Base-by-base conservation (phyloP, 2,797 vertebrate species). In the Meriones psammophilus region DNA sequence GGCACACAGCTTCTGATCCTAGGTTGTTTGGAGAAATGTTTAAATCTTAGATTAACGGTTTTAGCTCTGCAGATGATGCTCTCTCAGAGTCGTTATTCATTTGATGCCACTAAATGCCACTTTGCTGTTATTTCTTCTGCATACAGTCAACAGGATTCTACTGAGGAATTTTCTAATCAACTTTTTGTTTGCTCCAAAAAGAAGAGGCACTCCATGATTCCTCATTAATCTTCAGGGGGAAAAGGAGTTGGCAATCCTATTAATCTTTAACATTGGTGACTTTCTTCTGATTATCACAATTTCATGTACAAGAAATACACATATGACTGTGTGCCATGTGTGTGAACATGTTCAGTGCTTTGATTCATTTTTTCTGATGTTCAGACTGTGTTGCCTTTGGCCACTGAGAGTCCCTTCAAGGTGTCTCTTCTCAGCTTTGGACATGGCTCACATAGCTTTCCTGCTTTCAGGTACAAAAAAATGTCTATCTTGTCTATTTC, bases 21-120 rank as follows among this genome's bases (percentile, higher is more conserved):
- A 71, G 83, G 88, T 69, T 88, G 85, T 92, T 83, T 84, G 89
- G 26, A 93, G 6, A 84, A 88, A 89, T 77, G 28, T 79, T 85
- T 79, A 28, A 50, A 33, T 93, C 28, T 89, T 93, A 84, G 88
- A 92, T 89, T 94, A 93, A 87, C 76, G 80, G 22, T 83, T 92
- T 95, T 74, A 89, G 64, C 71, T 94, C 42, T n/a, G 12, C 28
- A 54, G 64, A 93, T 60, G 39, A 88, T 54, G 56, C 76, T 71
- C 76, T 60, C 66, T 88, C 86, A 60, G 30, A 89, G 24, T 94
- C 88, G 60, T 88, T 80, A 92, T 62, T 92, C 88, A 94, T 80
- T 88, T 92, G 6, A 33, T 30, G 62, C 28, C 36, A 95, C 39
- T 36, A 83, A 92, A 74, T 88, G 24, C 10, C 78, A 77, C 92